A percentile compares a stretch with the other conserved stretches of the same genome.
phyloP scores from a whole-genome alignment of 2,797 vertebrate species.

The Gymnocypris eckloni region DNA sequence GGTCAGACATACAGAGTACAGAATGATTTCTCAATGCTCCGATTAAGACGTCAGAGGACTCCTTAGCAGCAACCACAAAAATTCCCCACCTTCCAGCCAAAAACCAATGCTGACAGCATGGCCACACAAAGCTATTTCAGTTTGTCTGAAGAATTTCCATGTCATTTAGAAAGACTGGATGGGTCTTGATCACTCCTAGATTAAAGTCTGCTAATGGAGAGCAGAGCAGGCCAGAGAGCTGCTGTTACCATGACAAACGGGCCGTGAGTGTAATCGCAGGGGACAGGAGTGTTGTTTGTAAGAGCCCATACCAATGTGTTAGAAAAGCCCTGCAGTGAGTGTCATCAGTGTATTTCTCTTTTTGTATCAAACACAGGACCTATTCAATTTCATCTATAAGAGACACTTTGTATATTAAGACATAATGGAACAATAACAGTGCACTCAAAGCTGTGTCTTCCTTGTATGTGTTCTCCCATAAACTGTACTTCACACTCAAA shows the following conservation, averaged over 20 bases:
- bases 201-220: constrained; percentile 56
- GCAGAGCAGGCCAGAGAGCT: constrained; percentile 20
- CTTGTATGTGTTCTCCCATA: constrained; percentile 55
- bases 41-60: not conserved
- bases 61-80: constrained; percentile 1
- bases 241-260: constrained; percentile 31
- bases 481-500: constrained; percentile 60
- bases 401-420: constrained; percentile 61
- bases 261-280: constrained; percentile 39
- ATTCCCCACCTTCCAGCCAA: not conserved
- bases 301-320: constrained; percentile 29
- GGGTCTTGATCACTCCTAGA: constrained; percentile 68
- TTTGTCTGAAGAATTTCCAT: constrained; percentile 74
- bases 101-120: constrained; percentile 73
- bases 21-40: not conserved
- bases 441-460: constrained; percentile 36
- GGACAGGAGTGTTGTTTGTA: constrained; percentile 49
- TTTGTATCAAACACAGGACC: constrained; percentile 7
- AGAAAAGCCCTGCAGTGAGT: constrained; percentile 34
- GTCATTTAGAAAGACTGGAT: constrained; percentile 72
- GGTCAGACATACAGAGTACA: not conserved
- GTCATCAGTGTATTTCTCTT: constrained; percentile 46
- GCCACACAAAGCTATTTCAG: constrained; percentile 71
- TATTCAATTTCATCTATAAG: constrained; percentile 47
- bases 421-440: constrained; percentile 58